Evolutionary conservation across 2,113 vertebrate genomes (phyloP), one percentile per base, ranked within the genome.

Genomic region (Lampris megalopsis): DNA sequence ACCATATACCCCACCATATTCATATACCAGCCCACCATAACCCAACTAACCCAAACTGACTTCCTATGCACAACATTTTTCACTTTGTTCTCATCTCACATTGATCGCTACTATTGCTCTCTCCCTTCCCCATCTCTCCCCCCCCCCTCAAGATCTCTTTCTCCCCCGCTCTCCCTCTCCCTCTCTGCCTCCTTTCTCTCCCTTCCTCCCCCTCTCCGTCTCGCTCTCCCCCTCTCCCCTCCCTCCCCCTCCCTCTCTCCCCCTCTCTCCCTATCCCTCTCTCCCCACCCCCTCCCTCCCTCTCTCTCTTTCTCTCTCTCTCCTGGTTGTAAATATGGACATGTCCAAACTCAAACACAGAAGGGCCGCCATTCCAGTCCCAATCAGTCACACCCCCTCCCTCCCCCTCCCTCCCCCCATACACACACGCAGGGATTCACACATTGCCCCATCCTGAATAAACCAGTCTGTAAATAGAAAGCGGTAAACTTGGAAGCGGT

Each of bases 281-380:
- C 68, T 70, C 52, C 6, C 7, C 5, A n/a, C 43, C 43, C 10
- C 13, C 48, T 54, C 35, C 62, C 70, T 59, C 59, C 41, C 1
- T 38, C 43, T 40, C 52, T 53, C 24, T 10, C 35, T 62, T 35
- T 13, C n/a, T 42, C 66, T 82, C 35, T 41, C 68, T 70, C 52
- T 35, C 7, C 5, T 49, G 71, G 43, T 45, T 67, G 60, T 78
- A 81, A 75, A 81, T 74, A 77, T 72, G 11, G 52, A n/a, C 13
- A 11, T 5, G 49, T 52, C 49, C n/a, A 54, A 54, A 54, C 49
- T 68, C 66, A 77, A 73, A 77, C 73, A 75, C 53, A 59, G 52
- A 61, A 35, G 42, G 47, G 53, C 24, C 5, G n/a, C 2, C 52
- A 54, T 54, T 40, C 36, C 57, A 38, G 6, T 38, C 8, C 3